These are phyloP conservation scores for Embidobia sp. DNA, from an alignment of 2,888 invertebrate species.

Conservation along the genomic window DNA sequence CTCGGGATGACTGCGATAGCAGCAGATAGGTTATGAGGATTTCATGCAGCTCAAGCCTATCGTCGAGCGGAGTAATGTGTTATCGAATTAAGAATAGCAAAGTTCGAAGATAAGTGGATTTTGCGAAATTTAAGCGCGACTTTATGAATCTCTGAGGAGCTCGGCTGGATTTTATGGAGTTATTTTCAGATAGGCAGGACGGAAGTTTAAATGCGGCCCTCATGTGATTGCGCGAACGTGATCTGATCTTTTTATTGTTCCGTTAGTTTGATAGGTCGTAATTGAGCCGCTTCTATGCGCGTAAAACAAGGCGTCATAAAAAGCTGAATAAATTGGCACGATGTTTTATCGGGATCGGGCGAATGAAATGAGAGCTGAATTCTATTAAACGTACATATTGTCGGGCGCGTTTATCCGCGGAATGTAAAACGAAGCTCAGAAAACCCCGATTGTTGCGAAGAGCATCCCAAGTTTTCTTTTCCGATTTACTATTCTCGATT, in stretches of 20 bases:
- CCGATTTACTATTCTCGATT: slow-evolving; percentile 24
- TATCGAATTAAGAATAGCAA: slow-evolving; percentile 48
- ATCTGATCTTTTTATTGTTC: slow-evolving; percentile 17
- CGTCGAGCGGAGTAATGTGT: slow-evolving; percentile 32
- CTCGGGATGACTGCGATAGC: slow-evolving; percentile 26
- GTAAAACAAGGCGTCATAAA: slow-evolving; percentile 32
- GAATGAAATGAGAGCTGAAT: slow-evolving; percentile 29
- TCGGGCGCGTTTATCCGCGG: slow-evolving; percentile 5
- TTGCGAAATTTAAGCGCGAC: slow-evolving; percentile 22
- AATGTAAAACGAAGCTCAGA: slow-evolving; percentile 23
- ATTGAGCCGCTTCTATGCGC: slow-evolving; percentile 17
- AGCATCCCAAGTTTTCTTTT: slow-evolving; percentile 29
- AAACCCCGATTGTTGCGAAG: slow-evolving; percentile 25
- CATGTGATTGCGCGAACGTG: neutral
- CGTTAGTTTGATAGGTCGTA: slow-evolving; percentile 10
- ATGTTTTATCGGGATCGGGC: slow-evolving; percentile 16
- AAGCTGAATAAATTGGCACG: slow-evolving; percentile 33
- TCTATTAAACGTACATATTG: slow-evolving; percentile 15
- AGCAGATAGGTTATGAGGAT: slow-evolving; percentile 3
- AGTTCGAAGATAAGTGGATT: slow-evolving; percentile 32
- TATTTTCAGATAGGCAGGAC: too few relatives aligned
- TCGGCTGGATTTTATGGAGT: neutral
- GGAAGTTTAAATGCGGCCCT: neutral
- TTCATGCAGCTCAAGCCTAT: slow-evolving; percentile 8
- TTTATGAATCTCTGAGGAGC: too few relatives aligned